phyloP scores from a whole-genome alignment of 2,797 vertebrate species.

The Enteromius afrohamiltoni region DNA sequence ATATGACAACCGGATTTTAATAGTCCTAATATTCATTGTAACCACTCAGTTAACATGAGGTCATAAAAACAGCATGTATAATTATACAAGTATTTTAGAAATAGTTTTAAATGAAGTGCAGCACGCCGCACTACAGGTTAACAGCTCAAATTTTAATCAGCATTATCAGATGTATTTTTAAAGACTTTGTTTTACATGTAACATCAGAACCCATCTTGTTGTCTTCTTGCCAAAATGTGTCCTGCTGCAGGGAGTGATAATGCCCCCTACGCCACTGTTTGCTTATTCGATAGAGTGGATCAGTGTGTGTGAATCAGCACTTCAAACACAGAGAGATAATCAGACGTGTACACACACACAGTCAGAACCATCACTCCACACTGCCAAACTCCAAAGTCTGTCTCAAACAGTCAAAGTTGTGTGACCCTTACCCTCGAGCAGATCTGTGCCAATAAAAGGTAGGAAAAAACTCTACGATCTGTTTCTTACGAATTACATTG shows the following conservation, averaged over 20 bases:
- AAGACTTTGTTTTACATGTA: constrained; percentile 22
- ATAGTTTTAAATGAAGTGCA: constrained; percentile 6
- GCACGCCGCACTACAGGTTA: background rate
- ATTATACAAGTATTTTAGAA: background rate
- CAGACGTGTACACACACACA: constrained; percentile 74
- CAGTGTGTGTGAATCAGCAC: constrained; percentile 79
- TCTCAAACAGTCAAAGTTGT: constrained; percentile 20
- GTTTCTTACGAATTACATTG: constrained; percentile 19
- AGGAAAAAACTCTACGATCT: background rate
- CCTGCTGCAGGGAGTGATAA: constrained; percentile 56
- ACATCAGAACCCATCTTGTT: constrained; percentile 35
- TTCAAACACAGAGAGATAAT: constrained; percentile 81
- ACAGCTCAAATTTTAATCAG: constrained; percentile 8
- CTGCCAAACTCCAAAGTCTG: constrained; percentile 40
- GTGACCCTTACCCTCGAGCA: background rate
- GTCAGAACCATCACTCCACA: constrained; percentile 37
- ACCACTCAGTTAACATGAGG: constrained; percentile 14
- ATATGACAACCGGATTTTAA: background rate
- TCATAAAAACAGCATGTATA: constrained; percentile 6
- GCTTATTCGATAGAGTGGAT: constrained; percentile 76
- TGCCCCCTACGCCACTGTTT: constrained; percentile 67
- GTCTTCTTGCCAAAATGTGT: constrained; percentile 50
- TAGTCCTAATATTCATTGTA: constrained; percentile 2
- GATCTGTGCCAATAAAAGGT: background rate
- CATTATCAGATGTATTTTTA: background rate